Base-by-base conservation (phyloP, 2,797 vertebrate species). In the Petrocephalus schoutedeni region DNA sequence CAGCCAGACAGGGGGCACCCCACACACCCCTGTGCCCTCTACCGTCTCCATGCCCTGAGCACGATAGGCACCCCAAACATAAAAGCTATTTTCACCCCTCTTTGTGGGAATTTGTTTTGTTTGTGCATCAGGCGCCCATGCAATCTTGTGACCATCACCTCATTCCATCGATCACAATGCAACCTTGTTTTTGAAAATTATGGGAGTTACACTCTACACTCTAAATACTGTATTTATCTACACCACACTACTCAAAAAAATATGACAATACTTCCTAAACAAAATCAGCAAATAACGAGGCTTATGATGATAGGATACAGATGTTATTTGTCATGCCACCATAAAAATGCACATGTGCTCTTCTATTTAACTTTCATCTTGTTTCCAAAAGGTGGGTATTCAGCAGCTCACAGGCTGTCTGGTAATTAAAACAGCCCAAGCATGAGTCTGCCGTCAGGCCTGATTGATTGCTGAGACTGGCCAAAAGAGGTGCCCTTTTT, bases 1-100 rank as follows among this genome's bases (percentile, higher is more conserved):
- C 19, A 41, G 28, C 7, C 7, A n/a, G 64, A 88, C 87, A 88
- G 87, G 80, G 85, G 87, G 49, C 28, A 51, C n/a, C 54, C 74
- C 54, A n/a, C 71, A 21, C 87, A 21, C 14, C 71, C 64, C 36
- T 87, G 53, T 80, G 67, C 36, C 19, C 4, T 58, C 28, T 74
- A 54, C 6, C 41, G 19, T 1, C 87, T 83, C 19, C 36, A 19
- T 74, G 32, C 28, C 67, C 67, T 0, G 4, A 16, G 5, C 0
- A 71, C 8, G 5, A 36, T 36, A 4, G 67, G 67, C 67, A 36
- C 32, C 32, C 32, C 14, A 71, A 14, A 16, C 32, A 71, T 16
- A 32, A 16, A 4, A 36, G 64, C 28, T 28, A 36, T 71, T 12
- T 32, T 71, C 64, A 71, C 64, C 64, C 4, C 32, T 32, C 32